These are phyloP conservation scores for Callyntrura guangdongensis DNA, from an alignment of 2,888 invertebrate species.

Conservation along the genomic window DNA sequence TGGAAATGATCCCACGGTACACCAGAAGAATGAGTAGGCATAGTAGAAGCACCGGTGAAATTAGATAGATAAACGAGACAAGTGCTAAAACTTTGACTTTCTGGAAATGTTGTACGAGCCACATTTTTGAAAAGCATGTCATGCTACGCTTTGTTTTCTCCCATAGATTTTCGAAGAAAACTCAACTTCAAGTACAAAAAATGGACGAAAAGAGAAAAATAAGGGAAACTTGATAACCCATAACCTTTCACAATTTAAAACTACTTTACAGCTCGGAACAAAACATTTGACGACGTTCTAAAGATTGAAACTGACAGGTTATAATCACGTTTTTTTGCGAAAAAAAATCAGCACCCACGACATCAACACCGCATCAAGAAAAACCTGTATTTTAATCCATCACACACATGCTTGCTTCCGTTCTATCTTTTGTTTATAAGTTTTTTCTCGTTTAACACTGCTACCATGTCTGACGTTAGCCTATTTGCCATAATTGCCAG, in stretches of 20 bases:
- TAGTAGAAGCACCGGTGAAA: constrained; percentile 74
- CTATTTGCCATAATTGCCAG: neutral
- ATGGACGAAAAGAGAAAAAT: constrained; percentile 12
- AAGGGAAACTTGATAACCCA: constrained; percentile 57
- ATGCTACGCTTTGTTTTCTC: constrained; percentile 33
- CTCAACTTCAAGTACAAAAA: neutral
- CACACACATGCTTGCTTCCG: neutral
- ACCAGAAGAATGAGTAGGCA: constrained; percentile 62
- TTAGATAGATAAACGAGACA: constrained; percentile 72
- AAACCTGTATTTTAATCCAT: constrained; percentile 20
- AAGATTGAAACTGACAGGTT: neutral
- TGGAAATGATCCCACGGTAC: constrained; percentile 64
- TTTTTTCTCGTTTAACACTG: constrained; percentile 14
- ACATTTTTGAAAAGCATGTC: constrained; percentile 75
- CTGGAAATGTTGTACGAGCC: constrained; percentile 76
- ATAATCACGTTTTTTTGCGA: neutral
- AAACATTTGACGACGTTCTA: neutral
- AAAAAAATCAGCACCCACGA: neutral
- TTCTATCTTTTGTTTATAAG: constrained; percentile 3
- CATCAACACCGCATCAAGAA: neutral
- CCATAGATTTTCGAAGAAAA: neutral
- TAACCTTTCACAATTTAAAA: constrained; percentile 65
- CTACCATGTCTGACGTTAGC: neutral
- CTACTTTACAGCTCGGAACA: neutral
- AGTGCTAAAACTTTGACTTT: constrained; percentile 77